Percentiles rank a stretch among this genome's conserved stretches.
Conservation (phyloP, 2,888 invertebrate species). For the Dexiosoma caninum region DNA sequence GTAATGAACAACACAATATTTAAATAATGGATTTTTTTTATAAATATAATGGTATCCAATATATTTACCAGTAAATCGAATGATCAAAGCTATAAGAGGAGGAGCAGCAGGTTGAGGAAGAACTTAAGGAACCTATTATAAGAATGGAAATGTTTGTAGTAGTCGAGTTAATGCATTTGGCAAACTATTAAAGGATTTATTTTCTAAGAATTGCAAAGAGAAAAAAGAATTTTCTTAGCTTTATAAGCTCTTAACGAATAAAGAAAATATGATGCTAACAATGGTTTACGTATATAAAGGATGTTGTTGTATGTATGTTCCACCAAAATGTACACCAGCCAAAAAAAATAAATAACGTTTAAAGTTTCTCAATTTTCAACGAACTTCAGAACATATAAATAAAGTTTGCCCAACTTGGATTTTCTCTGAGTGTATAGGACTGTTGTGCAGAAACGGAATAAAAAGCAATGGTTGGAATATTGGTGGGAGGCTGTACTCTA, state of each 20-base stretch:
- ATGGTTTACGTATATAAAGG: neutral
- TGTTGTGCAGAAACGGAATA: neutral
- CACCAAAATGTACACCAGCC: neutral
- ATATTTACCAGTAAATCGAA: slow-evolving; percentile 26
- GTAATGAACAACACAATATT: slow-evolving; percentile 28
- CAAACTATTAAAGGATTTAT: slow-evolving; percentile 62
- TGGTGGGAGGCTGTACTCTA: slow-evolving; percentile 33
- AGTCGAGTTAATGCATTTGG: slow-evolving; percentile 59
- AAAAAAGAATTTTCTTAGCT: slow-evolving; percentile 49
- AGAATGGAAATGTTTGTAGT: slow-evolving; percentile 39
- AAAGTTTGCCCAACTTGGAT: neutral
- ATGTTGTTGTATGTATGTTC: neutral
- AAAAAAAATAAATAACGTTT: neutral
- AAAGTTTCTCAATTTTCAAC: neutral
- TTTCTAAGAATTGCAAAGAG: slow-evolving; percentile 29
- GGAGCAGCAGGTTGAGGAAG: neutral
- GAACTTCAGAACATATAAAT: neutral
- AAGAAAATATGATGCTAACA: slow-evolving; percentile 27
- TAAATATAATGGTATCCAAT: slow-evolving; percentile 56
- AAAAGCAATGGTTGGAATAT: neutral
- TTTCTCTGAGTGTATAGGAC: neutral
- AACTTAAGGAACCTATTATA: slow-evolving; percentile 42
- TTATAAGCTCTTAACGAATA: slow-evolving; percentile 59
- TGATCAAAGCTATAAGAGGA: neutral
- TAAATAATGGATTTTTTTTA: slow-evolving; percentile 53